These are phyloP conservation scores for Neomonachus schauinslandi DNA, from an alignment of 2,113 vertebrate species.

Conservation along the genomic window DNA sequence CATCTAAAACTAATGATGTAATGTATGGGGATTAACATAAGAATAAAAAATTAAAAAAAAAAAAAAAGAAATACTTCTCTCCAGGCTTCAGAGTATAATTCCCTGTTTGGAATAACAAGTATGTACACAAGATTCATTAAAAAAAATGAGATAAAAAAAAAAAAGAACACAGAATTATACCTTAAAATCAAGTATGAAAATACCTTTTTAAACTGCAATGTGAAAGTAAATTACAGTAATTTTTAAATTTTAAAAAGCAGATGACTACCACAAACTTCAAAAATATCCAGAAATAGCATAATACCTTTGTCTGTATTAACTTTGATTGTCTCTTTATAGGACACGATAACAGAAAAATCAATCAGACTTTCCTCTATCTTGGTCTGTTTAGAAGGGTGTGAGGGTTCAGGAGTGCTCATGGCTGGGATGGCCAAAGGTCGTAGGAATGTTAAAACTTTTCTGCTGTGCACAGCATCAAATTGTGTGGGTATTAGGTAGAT, in stretches of 20 bases:
- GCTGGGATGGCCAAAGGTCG: neutral
- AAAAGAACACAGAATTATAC: neutral
- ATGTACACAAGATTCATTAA: no score
- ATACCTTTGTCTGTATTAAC: neutral
- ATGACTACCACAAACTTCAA: neutral
- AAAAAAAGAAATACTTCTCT: no score
- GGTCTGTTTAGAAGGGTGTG: neutral
- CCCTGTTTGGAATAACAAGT: no score
- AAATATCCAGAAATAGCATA: neutral
- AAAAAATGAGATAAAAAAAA: no score
- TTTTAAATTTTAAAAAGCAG: neutral
- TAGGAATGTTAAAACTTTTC: neutral
- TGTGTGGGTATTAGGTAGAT: neutral
- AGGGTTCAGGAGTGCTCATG: fast-evolving
- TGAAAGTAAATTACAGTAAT: slow-evolving; percentile 9
- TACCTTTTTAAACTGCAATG: neutral
- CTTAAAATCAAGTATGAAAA: neutral
- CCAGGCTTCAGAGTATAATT: no score
- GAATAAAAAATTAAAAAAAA: no score
- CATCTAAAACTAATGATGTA: no score
- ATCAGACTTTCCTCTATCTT: neutral
- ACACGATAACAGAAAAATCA: neutral
- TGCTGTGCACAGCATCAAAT: neutral
- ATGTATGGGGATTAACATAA: no score
- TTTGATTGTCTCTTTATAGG: neutral